These are phyloP conservation scores for Aethes cnicana DNA, from an alignment of 2,888 invertebrate genomes.

Conservation along the genomic window DNA sequence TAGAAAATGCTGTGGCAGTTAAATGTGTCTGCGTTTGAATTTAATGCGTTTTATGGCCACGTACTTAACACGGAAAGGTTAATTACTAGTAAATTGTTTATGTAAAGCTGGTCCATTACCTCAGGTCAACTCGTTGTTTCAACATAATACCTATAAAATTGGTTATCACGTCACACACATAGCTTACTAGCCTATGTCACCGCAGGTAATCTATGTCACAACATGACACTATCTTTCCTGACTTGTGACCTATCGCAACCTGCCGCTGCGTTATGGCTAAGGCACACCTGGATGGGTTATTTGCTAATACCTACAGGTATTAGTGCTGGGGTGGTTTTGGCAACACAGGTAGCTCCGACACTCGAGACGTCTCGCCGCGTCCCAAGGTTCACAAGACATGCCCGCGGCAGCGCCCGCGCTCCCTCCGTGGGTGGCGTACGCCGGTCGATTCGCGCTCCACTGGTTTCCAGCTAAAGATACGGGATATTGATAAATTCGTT, in stretches of 20 bases:
- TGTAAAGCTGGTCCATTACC: no score
- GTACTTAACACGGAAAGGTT: no score
- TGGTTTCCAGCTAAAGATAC: slow-evolving; percentile 22
- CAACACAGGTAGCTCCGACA: slow-evolving; percentile 60
- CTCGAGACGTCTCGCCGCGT: slow-evolving; percentile 73
- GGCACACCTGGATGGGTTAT: slow-evolving; percentile 52
- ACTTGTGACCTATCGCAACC: slow-evolving; percentile 21
- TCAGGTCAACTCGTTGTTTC: no score
- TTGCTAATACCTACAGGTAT: slow-evolving; percentile 48
- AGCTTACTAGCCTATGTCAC: no score
- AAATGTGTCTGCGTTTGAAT: no score
- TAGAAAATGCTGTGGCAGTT: slow-evolving; percentile 2
- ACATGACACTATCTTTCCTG: slow-evolving; percentile 20
- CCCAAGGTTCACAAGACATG: slow-evolving; percentile 45
- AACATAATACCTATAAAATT: no score
- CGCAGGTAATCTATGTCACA: slow-evolving; percentile 5
- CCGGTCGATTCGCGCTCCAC: slow-evolving; percentile 20
- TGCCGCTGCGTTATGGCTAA: slow-evolving; percentile 1
- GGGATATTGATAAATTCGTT: slow-evolving; percentile 22
- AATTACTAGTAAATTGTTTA: no score
- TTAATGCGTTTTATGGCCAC: no score
- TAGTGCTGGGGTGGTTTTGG: slow-evolving; percentile 21
- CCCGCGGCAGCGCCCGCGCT: slow-evolving; percentile 35
- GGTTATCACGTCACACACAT: no score
- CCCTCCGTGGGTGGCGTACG: slow-evolving; percentile 25